Evolutionary conservation across 2,888 invertebrate species (phyloP).

Genomic region (Galeopsomyia nigrocyanea): DNA sequence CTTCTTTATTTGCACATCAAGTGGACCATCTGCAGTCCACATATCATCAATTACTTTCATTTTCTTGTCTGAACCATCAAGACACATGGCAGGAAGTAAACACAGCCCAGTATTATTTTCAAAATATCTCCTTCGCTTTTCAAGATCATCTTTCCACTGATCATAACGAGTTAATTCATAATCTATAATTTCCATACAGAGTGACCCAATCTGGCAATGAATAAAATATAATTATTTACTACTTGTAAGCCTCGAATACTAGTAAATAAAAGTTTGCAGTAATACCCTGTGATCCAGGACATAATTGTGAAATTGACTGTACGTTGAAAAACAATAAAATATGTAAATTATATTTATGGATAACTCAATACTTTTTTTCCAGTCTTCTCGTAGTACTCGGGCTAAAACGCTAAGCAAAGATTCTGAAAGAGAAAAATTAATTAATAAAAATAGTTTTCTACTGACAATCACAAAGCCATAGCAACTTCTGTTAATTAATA

Average conservation of each 20-base stretch:
- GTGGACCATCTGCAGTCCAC: conserved; percentile 63
- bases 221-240: conserved; percentile 15
- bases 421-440: conserved; percentile 73
- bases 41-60: conserved; percentile 62
- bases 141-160: conserved; percentile 87
- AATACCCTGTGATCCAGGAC: conserved; percentile 93
- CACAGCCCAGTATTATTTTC: conserved; percentile 67
- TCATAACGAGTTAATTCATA: conserved; percentile 94
- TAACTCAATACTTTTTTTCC: conserved; percentile 95
- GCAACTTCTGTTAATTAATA: too few species aligned
- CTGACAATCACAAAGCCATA: background rate
- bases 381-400: conserved; percentile 96
- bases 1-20: conserved; percentile 63
- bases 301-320: conserved; percentile 93
- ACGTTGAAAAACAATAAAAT: conserved; percentile 97
- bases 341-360: conserved; percentile 97
- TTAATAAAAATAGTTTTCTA: conserved; percentile 1
- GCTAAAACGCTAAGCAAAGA: conserved; percentile 95
- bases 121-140: conserved; percentile 70
- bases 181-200: conserved; percentile 97
- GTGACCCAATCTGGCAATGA: conserved; percentile 84
- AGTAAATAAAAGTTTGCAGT: conserved; percentile 12
- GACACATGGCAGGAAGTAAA: conserved; percentile 57
- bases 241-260: background rate
- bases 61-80: conserved; percentile 61